Evolutionary conservation across 2,888 invertebrate genomes (phyloP).

Genomic region (Dysmachus trigonus): DNA sequence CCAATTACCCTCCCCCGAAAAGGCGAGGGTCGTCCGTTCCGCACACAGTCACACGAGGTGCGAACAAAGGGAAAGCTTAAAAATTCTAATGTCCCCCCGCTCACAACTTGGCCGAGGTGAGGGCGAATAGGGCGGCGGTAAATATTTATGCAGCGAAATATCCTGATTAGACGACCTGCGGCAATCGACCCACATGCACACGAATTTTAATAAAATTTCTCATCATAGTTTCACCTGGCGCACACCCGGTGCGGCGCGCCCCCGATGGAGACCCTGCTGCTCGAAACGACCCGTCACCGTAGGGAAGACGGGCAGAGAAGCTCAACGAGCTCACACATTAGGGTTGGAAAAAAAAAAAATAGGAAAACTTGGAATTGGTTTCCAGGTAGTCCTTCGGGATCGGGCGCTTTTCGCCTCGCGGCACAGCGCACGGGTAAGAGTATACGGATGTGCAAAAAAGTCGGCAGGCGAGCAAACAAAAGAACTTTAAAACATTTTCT

Average conservation of each 20-base stretch:
- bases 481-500: conserved; percentile 39
- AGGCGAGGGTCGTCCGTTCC: background rate
- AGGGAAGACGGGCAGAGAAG: background rate
- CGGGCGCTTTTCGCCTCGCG: background rate
- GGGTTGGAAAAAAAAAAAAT: background rate
- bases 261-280: background rate
- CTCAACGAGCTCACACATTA: conserved; percentile 27
- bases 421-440: background rate
- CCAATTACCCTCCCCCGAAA: background rate
- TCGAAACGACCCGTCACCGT: background rate
- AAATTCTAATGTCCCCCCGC: background rate
- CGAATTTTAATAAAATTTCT: conserved; percentile 20
- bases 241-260: background rate
- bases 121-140: background rate
- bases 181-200: conserved; percentile 3
- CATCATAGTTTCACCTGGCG: conserved; percentile 11
- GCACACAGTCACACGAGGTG: background rate
- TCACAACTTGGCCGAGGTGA: background rate
- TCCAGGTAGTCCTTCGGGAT: conserved; percentile 24
- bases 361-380: conserved; percentile 37
- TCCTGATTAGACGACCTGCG: conserved; percentile 1
- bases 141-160: conserved; percentile 26
- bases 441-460: background rate
- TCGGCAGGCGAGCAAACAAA: conserved; percentile 30
- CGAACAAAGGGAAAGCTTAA: background rate